Conservation (phyloP, 1,140 invertebrate species). For the Teleopsis dalmanni region DNA sequence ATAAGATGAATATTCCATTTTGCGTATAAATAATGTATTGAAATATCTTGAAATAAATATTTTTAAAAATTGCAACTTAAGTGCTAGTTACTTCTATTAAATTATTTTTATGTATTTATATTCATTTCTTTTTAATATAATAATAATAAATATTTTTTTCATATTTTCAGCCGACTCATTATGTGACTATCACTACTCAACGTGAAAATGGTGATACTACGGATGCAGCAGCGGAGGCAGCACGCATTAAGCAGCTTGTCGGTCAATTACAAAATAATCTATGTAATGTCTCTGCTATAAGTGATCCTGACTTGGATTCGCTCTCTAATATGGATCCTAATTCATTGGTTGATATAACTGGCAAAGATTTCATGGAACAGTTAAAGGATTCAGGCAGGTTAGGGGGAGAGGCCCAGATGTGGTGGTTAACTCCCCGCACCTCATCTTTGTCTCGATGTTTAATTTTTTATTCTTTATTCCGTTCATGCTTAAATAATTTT, state of each 20-base stretch:
- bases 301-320: slow-evolving; percentile 69
- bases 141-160: too few relatives aligned
- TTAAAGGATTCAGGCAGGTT: slow-evolving; percentile 75
- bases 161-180: slow-evolving; percentile 40
- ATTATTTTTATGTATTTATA: neutral
- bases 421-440: slow-evolving; percentile 12
- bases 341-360: slow-evolving; percentile 69
- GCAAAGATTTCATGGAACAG: slow-evolving; percentile 72
- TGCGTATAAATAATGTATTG: too few relatives aligned
- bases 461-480: slow-evolving; percentile 4
- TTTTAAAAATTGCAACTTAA: too few relatives aligned
- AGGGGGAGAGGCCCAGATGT: slow-evolving; percentile 20
- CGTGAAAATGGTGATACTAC: slow-evolving; percentile 59
- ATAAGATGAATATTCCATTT: too few relatives aligned
- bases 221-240: slow-evolving; percentile 55
- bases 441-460: slow-evolving; percentile 17
- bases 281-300: slow-evolving; percentile 71
- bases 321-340: slow-evolving; percentile 80
- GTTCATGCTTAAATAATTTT: too few relatives aligned
- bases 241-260: slow-evolving; percentile 56
- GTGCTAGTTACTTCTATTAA: slow-evolving; percentile 2
- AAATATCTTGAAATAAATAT: too few relatives aligned
- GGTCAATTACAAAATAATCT: slow-evolving; percentile 68
- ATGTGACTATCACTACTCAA: slow-evolving; percentile 42
- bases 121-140: neutral